Base-by-base conservation (phyloP, 1,140 invertebrate species). In the Tetranychus cinnabarinus region DNA sequence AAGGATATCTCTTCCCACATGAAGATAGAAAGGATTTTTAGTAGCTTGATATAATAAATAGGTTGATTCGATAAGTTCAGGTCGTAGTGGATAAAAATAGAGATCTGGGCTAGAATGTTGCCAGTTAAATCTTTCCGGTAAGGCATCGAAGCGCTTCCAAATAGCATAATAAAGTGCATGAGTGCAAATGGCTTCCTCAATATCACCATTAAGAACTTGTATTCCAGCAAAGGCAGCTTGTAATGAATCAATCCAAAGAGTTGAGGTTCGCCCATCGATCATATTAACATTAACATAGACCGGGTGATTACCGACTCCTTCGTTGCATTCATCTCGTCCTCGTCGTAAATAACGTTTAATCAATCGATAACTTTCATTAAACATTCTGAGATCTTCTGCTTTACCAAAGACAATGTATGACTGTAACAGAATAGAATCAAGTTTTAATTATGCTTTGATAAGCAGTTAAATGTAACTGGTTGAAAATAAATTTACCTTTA, bases 241-340 rank as follows among this genome's bases (percentile, higher is more conserved):
- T 8, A 83, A 69, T 3, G 81, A 75, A 72, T 83, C 81, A 59
- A 83, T 78, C 81, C 81, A 83, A 35, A 78, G 76, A 54, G 80
- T 82, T 13, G 75, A 68, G 10, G 77, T 76, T 36, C 74, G 74
- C 13, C 82, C 82, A 68, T 76, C 80, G 50, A 75, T 72, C 79
- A 84, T 81, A 68, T 84, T 77, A 2, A 82, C 81, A 74, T 84
- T 84, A 0, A 82, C 78, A 73, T 81, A 84, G 6, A 83, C 69
- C 23, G 82, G 82, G 67, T 79, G 78, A 65, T 77, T 75, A 6
- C 81, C 82, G 61, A 69, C 68, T 2, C 79, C 80, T 58, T 72
- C 67, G 65, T 81, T 80, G 67, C 80, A 82, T 57, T 78, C 69
- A 50, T 69, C 62, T 52, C 80, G 77, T 76, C 81, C 81, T 72